Percentiles rank a stretch among this genome's conserved stretches.
phyloP scores from a whole-genome alignment of 2,888 invertebrate species.

The Glyphotaelius pellucidus region DNA sequence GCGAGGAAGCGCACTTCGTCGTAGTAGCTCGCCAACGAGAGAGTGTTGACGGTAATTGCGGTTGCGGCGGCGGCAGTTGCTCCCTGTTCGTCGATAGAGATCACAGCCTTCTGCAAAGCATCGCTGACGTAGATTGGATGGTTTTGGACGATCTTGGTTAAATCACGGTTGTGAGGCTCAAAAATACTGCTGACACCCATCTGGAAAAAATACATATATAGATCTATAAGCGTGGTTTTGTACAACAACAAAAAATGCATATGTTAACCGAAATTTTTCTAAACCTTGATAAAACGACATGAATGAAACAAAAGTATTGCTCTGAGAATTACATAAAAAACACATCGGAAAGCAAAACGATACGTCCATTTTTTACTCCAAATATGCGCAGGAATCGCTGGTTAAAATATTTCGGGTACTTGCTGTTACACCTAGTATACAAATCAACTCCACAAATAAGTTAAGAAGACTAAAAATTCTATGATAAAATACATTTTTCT shows the following conservation, averaged over 20 bases:
- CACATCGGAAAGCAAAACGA: no score
- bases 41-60: slow-evolving; percentile 73
- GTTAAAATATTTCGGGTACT: no score
- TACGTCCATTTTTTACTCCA: no score
- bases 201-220: slow-evolving; percentile 71
- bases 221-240: background rate
- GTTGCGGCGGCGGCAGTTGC: slow-evolving; percentile 75
- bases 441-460: no score
- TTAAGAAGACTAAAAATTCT: background rate
- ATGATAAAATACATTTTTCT: background rate
- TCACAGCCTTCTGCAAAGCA: slow-evolving; percentile 75
- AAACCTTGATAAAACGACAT: no score
- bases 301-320: no score
- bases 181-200: slow-evolving; percentile 75
- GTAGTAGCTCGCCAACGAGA: slow-evolving; percentile 72
- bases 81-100: slow-evolving; percentile 77
- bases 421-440: no score
- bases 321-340: no score
- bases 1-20: slow-evolving; percentile 71
- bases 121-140: slow-evolving; percentile 72
- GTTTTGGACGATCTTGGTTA: slow-evolving; percentile 69
- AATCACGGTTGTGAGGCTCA: slow-evolving; percentile 69
- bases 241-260: background rate
- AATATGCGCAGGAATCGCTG: no score
- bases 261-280: background rate